A percentile compares a stretch with the other conserved stretches of the same genome.
phyloP scores from a whole-genome alignment of 2,113 vertebrate species.

The Odocoileus virginianus region DNA sequence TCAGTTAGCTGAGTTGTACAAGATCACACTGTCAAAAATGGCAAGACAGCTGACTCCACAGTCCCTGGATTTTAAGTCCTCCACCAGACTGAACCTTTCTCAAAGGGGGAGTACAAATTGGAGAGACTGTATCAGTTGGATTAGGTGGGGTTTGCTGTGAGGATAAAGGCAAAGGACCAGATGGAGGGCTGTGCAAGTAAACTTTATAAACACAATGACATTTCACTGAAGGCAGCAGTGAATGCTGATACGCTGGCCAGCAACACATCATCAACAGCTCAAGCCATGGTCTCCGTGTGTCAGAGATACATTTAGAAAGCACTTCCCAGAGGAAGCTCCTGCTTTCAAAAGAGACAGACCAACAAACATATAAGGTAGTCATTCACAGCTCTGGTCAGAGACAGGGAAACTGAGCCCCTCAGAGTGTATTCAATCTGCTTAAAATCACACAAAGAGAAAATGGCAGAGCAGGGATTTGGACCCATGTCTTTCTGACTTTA shows the following conservation, averaged over 20 bases:
- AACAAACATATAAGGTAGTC: not conserved
- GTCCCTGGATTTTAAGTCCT: not conserved
- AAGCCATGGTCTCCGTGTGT: not conserved
- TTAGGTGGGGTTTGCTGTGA: too few relatives aligned
- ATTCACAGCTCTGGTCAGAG: not conserved
- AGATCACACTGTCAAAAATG: not conserved
- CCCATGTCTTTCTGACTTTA: not conserved
- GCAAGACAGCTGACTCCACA: not conserved
- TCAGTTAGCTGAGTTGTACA: not conserved
- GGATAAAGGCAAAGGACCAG: not conserved
- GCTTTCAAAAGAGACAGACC: not conserved
- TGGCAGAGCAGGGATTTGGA: not conserved
- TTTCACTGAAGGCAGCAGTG: rapidly evolving
- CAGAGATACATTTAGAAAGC: not conserved
- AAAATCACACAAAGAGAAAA: not conserved
- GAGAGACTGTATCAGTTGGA: not conserved
- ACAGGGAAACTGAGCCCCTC: not conserved
- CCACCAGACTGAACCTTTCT: not conserved
- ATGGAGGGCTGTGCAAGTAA: rapidly evolving
- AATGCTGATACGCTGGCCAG: not conserved
- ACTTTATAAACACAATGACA: rapidly evolving
- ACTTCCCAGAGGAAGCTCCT: not conserved
- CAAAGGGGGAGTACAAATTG: not conserved
- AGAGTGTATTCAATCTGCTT: not conserved
- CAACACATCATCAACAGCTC: not conserved